Base-by-base conservation (phyloP, 1,140 invertebrate genomes). In the Conopomorpha cramerella region DNA sequence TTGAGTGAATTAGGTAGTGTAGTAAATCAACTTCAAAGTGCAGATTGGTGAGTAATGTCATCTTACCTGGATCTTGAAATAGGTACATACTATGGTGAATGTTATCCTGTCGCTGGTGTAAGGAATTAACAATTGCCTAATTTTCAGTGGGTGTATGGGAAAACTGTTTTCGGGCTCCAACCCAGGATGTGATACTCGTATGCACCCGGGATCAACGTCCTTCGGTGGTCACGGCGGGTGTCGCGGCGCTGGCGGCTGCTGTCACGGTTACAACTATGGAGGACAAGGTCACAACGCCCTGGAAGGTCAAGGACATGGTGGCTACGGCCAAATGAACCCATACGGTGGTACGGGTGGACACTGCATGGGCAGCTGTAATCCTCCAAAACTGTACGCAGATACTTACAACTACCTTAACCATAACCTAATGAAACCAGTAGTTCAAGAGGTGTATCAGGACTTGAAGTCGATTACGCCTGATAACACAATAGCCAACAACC, bases 91-190 rank as follows among this genome's bases (percentile, higher is more conserved):
- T n/a, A n/a, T n/a, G n/a, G n/a, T n/a, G n/a, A n/a, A n/a, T n/a
- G n/a, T n/a, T n/a, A n/a, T n/a, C n/a, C n/a, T n/a, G n/a, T n/a
- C n/a, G n/a, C n/a, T n/a, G n/a, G n/a, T n/a, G n/a, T n/a, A n/a
- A n/a, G n/a, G n/a, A n/a, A n/a, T n/a, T n/a, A n/a, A n/a, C n/a
- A n/a, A 15, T 16, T 34, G 14, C 1, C 26, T 34, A 18, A n/a
- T 27, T 63, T 66, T 16, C 52, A 76, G 71, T 45, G 71, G 71
- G n/a, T 76, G 71, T 43, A 65, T 76, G 57, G 66, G 60, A 18
- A 76, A 67, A 36, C 27, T 76, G 25, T 76, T 76, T 42, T 49
- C 52, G n/a, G 47, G 55, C 35, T 30, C 45, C 10, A 39, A 29
- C n/a, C n/a, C n/a, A n/a, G n/a, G n/a, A n/a, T n/a, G n/a, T n/a